phyloP scores from a whole-genome alignment of 1,140 invertebrate species.

The Ostrea denselamellosa region DNA sequence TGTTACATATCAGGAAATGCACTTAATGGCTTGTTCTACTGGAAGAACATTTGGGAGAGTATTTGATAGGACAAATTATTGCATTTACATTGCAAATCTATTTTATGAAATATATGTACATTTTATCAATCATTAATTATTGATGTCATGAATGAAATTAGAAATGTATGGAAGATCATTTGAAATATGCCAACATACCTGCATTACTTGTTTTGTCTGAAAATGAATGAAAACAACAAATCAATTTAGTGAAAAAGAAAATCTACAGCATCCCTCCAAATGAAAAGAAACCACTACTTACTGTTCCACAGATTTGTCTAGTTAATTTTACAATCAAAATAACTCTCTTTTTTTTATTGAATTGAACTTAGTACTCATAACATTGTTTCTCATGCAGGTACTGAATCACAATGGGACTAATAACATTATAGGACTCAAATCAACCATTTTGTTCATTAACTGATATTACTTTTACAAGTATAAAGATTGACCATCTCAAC shows the following conservation, averaged over 20 bases:
- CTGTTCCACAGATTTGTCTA: too few species aligned
- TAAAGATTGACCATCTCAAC: too few species aligned
- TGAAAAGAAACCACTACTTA: too few species aligned
- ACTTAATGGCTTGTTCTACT: neutral
- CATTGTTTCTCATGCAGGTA: too few species aligned
- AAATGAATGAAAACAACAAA: neutral
- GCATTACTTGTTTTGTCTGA: neutral
- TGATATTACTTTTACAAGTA: too few species aligned
- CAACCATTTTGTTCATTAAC: too few species aligned
- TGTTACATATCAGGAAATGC: neutral
- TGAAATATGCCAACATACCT: neutral
- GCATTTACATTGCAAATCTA: neutral
- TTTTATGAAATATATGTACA: neutral
- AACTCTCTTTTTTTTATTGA: too few species aligned
- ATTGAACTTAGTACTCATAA: too few species aligned
- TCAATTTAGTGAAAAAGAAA: neutral
- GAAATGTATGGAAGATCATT: neutral
- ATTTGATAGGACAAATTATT: neutral
- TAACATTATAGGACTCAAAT: too few species aligned
- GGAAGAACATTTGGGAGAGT: neutral
- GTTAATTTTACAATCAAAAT: too few species aligned
- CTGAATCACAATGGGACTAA: too few species aligned
- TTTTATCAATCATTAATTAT: neutral
- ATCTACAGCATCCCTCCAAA: too few species aligned
- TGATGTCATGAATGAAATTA: neutral